These are phyloP conservation scores for Origma solitaria DNA, from an alignment of 2,113 vertebrate genomes.

Conservation along the genomic window DNA sequence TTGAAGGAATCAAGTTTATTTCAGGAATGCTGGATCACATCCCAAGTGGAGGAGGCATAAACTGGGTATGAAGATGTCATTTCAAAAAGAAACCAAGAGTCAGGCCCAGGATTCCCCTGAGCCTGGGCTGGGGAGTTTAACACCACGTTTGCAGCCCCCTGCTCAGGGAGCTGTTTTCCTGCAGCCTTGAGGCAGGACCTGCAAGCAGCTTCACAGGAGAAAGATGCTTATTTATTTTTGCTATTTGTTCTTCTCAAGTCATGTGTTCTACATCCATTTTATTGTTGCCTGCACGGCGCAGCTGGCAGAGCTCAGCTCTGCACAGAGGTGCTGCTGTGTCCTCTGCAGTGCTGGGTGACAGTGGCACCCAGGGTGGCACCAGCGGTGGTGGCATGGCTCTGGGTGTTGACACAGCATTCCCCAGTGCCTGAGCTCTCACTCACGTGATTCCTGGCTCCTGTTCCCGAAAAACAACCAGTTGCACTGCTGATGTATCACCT, in stretches of 20 bases:
- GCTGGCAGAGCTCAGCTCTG: background rate
- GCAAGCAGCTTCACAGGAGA: background rate
- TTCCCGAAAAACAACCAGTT: background rate
- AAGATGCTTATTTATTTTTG: slow-evolving; percentile 17
- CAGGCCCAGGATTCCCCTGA: background rate
- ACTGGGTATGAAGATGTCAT: background rate
- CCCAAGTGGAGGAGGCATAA: background rate
- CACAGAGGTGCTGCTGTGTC: background rate
- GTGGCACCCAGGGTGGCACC: background rate
- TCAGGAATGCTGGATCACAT: background rate
- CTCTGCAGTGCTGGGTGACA: background rate
- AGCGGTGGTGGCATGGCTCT: accelerated
- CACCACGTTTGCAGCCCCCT: background rate
- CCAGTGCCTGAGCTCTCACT: background rate
- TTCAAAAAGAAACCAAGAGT: background rate
- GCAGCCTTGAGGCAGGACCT: background rate
- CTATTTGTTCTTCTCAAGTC: slow-evolving; percentile 25
- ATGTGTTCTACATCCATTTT: slow-evolving; percentile 35
- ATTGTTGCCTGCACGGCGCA: background rate
- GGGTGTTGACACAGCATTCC: background rate
- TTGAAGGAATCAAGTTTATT: background rate
- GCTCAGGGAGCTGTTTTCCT: background rate
- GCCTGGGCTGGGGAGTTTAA: background rate
- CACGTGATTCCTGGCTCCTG: background rate
- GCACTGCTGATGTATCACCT: background rate